Evolutionary conservation across 2,113 vertebrate species (phyloP).

Genomic region (Quiscalus mexicanus): DNA sequence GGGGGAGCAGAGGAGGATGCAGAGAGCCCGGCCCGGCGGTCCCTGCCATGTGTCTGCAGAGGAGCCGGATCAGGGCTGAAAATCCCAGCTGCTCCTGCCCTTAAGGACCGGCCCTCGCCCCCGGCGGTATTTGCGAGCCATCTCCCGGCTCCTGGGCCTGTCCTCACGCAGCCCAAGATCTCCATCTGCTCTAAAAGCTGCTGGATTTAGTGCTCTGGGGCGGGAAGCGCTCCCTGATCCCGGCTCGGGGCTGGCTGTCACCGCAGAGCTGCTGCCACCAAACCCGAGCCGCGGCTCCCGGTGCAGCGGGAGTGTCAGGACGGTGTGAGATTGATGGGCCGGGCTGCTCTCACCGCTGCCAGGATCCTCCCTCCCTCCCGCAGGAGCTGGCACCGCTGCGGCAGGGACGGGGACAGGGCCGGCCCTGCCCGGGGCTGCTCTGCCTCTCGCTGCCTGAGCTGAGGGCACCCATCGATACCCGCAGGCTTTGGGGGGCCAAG

Average conservation of each 20-base stretch:
- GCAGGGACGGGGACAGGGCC: neutral
- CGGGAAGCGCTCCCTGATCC: neutral
- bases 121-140: constrained; percentile 13
- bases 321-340: accelerated
- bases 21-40: accelerated
- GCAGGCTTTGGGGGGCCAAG: neutral
- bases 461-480: accelerated
- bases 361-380: neutral
- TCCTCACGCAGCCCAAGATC: constrained; percentile 56
- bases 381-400: accelerated
- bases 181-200: constrained; percentile 53
- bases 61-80: constrained; percentile 22
- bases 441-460: neutral
- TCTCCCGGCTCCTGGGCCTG: constrained; percentile 22
- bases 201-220: constrained; percentile 11
- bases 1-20: neutral
- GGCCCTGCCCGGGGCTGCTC: neutral
- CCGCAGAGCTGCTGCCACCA: neutral
- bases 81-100: constrained; percentile 41
- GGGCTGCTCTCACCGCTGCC: neutral
- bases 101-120: constrained; percentile 22
- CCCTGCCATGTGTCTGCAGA: neutral
- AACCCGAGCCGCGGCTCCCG: neutral
- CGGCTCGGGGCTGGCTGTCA: neutral
- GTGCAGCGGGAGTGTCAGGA: neutral